A percentile compares a stretch with the other conserved stretches of the same genome.
Conservation (phyloP, 92 coral and sea anemone genomes). For the Zoanthus solanderi region DNA sequence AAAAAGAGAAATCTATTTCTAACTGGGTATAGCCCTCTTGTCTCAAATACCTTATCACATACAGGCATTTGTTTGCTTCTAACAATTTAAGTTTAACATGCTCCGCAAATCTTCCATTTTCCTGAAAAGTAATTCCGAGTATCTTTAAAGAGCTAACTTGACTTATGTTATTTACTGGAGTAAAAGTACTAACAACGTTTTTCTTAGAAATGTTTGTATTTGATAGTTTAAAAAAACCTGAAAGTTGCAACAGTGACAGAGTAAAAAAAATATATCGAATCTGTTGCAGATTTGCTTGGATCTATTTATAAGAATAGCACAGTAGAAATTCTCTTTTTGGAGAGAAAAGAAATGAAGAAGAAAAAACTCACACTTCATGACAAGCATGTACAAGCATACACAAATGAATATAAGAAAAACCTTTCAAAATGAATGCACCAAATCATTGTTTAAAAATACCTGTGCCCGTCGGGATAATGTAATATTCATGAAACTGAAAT, state of each 20-base stretch:
- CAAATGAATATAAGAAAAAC: conserved; percentile 12
- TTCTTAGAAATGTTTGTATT: conserved; percentile 8
- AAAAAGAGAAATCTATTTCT: conserved; percentile 2
- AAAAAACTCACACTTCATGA: conserved; percentile 18
- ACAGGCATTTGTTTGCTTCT: conserved; percentile 11
- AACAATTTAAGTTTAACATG: conserved; percentile 3
- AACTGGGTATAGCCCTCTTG: conserved; percentile 6
- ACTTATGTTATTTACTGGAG: conserved; percentile 6
- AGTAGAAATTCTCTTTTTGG: conserved; percentile 21
- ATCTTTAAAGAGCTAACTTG: conserved; percentile 9
- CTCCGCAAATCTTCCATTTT: conserved; percentile 11
- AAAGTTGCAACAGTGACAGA: conserved; percentile 11
- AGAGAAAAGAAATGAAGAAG: conserved; percentile 21
- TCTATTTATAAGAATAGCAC: conserved; percentile 25
- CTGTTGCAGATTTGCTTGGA: conserved; percentile 14
- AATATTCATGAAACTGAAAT: neutral
- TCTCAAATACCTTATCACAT: conserved; percentile 3
- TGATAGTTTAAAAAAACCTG: conserved; percentile 9
- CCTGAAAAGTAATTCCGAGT: conserved; percentile 8
- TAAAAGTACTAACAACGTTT: conserved; percentile 5
- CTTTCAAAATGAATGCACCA: conserved; percentile 14
- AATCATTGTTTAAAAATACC: conserved; percentile 6
- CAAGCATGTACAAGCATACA: conserved; percentile 11
- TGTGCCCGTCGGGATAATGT: conserved; percentile 8
- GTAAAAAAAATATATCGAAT: conserved; percentile 7